Base-by-base conservation (phyloP, 2,888 invertebrate species). In the Barypeithes pellucidus region DNA sequence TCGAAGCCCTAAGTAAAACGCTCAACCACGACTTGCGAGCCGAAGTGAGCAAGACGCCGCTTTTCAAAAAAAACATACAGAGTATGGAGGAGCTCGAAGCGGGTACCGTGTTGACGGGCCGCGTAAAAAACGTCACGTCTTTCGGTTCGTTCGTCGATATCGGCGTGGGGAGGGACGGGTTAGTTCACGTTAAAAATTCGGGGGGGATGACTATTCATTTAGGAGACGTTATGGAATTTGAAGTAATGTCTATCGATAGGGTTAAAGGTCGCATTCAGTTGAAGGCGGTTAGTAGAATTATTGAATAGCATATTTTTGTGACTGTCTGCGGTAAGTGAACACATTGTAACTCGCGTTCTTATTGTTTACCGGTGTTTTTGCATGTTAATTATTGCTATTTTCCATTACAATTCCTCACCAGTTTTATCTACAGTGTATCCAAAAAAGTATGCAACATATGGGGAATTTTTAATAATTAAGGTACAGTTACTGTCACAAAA, bases 101-200 rank as follows among this genome's bases (percentile, higher is more conserved):
- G 29, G 92, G 92, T 0, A 89, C 88, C 75, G 83, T 88, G 9
- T 85, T 95, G 60, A 93, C 91, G 61, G 94, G 97, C n/a, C 90
- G 92, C 1, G 93, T 97, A 0, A 90, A 89, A 14, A 97, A 97
- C 85, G 92, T 94, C 0, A 95, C 95, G 0, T 93, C 94, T 76
- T 98, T 98, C 85, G 98, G 98, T 0, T 93, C 94, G 63, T 98
- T 98, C 86, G 94, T 97, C 0, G 97, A 98, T 83, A 90, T 94
- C 77, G 95, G 95, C 0, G 91, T 95, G 0, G 92, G 91, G 20
- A 88, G 85, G 61, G 88, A 91, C 82, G 95, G 93, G 0, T 87
- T 95, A 9, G 90, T 95, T 76, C 95, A 93, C 79, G 86, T 83
- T 0, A 92, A 89, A 77, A 88, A 90, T 61, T 86, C 92, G 82